phyloP scores from a whole-genome alignment of 2,113 vertebrate species.

The Neodontobutis hainanensis region DNA sequence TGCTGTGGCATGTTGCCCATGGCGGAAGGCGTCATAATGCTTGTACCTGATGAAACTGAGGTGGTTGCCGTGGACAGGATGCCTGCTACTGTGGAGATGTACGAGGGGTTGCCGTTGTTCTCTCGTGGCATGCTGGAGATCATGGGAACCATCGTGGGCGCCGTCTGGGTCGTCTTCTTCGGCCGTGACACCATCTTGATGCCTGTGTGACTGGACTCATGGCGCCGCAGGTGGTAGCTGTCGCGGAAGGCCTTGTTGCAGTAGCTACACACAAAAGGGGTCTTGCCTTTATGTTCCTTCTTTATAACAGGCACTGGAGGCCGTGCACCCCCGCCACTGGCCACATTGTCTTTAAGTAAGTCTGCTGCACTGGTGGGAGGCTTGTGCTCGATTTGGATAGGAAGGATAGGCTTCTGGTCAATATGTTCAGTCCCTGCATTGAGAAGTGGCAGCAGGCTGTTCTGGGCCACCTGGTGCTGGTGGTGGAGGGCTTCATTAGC shows the following conservation, averaged over 20 bases:
- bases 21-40: constrained; percentile 72
- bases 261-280: constrained; percentile 97
- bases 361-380: constrained; percentile 86
- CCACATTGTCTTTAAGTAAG: constrained; percentile 90
- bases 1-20: constrained; percentile 78
- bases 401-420: constrained; percentile 96
- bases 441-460: constrained; percentile 95
- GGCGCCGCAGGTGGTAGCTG: constrained; percentile 98
- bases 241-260: constrained; percentile 99
- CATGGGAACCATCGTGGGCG: constrained; percentile 90
- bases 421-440: constrained; percentile 90
- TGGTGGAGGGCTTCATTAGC: constrained; percentile 98
- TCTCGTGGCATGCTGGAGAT: constrained; percentile 93
- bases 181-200: constrained; percentile 98
- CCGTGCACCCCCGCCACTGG: constrained; percentile 67
- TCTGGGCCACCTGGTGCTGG: constrained; percentile 98
- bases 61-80: constrained; percentile 95
- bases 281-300: constrained; percentile 97
- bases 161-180: constrained; percentile 93
- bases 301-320: constrained; percentile 88
- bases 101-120: constrained; percentile 87
- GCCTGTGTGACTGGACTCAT: constrained; percentile 98
- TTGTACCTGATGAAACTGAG: constrained; percentile 86
- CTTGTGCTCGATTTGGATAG: constrained; percentile 96
- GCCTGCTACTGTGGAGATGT: constrained; percentile 94